Base-by-base conservation (phyloP, 2,888 invertebrate species). In the Phymatocera aterrima region DNA sequence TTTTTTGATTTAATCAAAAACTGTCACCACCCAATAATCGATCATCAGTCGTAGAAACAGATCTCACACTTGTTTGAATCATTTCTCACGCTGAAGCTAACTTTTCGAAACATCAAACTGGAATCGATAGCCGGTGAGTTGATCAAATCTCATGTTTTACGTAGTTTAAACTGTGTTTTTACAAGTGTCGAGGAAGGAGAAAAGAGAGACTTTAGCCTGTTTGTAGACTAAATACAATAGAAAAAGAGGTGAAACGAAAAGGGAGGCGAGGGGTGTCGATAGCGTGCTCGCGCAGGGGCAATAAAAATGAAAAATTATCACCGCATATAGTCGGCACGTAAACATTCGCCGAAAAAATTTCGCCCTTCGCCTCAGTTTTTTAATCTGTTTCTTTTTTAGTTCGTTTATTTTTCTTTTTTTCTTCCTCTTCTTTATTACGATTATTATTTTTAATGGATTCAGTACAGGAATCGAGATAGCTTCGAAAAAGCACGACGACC, bases 301-400 rank as follows among this genome's bases (percentile, higher is more conserved):
- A 64, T 64, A 37, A 64, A n/a, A 64, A 64, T 64, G 37, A 64
- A 64, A 64, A 37, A 64, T 64, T 64, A 64, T 64, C 64, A 37
- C 64, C 64, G 10, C 64, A 12, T 15, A 8, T 43, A n/a, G 28
- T 64, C 37, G 64, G n/a, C n/a, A 21, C 34, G 64, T 64, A 37
- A 64, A 64, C 37, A 64, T 37, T 64, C n/a, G 68, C 24, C 68
- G 4, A 43, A 68, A 68, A 68, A 31, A 6, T 68, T 68, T 24
- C 21, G 24, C 24, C 43, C 15, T 21, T n/a, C n/a, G n/a, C 12
- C 12, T 43, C 24, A 43, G 21, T 12, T 24, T 24, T 40, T 37
- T 21, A 3, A 10, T 40, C 64, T 21, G 18, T 21, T 37, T 40
- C 40, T 40, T 10, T 28, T 21, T 12, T 21, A 21, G 37, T 65